Evolutionary conservation across 2,113 vertebrate genomes (phyloP).

Genomic region (Leiothrix lutea): DNA sequence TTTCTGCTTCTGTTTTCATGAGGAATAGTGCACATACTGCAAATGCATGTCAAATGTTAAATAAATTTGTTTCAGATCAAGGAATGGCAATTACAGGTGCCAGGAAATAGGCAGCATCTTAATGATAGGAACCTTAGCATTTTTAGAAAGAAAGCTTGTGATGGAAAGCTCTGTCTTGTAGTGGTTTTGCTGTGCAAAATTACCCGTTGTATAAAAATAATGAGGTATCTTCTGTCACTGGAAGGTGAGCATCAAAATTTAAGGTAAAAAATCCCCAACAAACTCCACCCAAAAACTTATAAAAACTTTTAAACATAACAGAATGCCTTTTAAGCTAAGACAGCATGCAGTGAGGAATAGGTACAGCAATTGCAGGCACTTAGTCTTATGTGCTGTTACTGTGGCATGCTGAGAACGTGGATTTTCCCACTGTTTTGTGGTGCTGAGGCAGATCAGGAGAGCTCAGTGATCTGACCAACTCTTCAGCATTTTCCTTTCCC

Average conservation of each 20-base stretch:
- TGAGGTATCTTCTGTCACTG: background rate
- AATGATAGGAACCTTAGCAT: background rate
- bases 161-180: background rate
- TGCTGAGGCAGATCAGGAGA: background rate
- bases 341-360: background rate
- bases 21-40: background rate
- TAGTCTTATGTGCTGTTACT: background rate
- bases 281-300: background rate
- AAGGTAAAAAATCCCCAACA: background rate
- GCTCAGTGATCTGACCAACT: background rate
- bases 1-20: background rate
- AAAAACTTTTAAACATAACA: background rate
- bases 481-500: background rate
- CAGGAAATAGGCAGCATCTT: background rate
- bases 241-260: background rate
- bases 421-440: background rate
- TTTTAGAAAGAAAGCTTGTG: background rate
- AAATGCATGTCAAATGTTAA: background rate
- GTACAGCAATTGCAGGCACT: background rate
- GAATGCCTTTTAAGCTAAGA: background rate
- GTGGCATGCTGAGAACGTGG: background rate
- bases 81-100: background rate
- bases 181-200: background rate
- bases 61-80: background rate
- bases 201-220: background rate